Conservation (phyloP, 2,888 invertebrate species). For the Geotrupes spiniger region DNA sequence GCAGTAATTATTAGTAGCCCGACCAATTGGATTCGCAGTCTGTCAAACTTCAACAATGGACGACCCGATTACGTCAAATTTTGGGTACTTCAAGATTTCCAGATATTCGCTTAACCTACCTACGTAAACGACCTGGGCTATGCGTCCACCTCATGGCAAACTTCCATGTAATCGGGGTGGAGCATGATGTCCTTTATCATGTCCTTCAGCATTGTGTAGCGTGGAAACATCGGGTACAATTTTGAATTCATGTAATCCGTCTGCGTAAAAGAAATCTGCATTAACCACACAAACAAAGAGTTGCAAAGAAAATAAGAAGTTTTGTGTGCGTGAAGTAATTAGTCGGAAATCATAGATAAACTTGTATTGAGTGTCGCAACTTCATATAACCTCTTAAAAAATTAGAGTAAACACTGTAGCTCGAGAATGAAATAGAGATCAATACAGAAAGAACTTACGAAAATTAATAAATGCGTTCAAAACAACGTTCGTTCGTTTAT, state of each 20-base stretch:
- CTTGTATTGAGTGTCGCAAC: too few species aligned
- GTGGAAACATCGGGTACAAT: constrained; percentile 89
- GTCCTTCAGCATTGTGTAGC: constrained; percentile 94
- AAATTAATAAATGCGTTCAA: too few species aligned
- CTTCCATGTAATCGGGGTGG: constrained; percentile 96
- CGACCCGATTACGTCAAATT: constrained; percentile 1
- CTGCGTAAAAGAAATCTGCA: constrained; percentile 53
- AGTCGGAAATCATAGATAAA: too few species aligned
- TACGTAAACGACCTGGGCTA: constrained; percentile 56
- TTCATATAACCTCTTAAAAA: too few species aligned
- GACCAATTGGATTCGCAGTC: not conserved
- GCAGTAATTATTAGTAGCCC: not conserved
- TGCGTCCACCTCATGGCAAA: constrained; percentile 86
- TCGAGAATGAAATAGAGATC: too few species aligned
- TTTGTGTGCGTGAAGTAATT: too few species aligned
- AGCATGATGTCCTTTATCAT: constrained; percentile 96
- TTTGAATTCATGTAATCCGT: constrained; percentile 89
- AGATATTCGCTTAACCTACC: constrained; percentile 2
- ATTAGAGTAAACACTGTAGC: too few species aligned
- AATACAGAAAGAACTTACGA: too few species aligned
- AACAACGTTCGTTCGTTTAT: too few species aligned
- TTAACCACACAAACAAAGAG: too few species aligned
- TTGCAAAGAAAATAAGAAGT: too few species aligned
- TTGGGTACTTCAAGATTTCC: not conserved
- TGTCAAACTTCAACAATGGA: not conserved